Evolutionary conservation across 2,888 invertebrate species (phyloP), one percentile per base, ranked within the genome.

Genomic region (Sminthurides aquaticus): DNA sequence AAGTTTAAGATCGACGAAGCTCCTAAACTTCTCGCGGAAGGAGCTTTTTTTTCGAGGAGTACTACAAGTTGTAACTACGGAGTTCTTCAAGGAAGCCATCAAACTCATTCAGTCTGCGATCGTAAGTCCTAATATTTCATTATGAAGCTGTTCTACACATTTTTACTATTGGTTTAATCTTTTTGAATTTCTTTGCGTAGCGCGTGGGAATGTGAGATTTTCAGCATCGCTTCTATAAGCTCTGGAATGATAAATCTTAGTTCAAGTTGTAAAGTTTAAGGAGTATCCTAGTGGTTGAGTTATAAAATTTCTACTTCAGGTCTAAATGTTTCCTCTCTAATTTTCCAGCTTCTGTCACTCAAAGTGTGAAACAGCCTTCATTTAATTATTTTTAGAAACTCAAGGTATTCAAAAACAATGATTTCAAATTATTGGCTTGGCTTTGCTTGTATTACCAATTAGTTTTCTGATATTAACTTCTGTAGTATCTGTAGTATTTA

Each of bases 81-180:
- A 64, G 60, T 54, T 64, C 60, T 43, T 64, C 34, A 64, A 64
- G 25, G 64, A 59, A 64, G 59, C 60, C 52, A 59, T 64, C 59
- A 54, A 59, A 54, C 55, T 64, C 20, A 20, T 64, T 26, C 64
- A 64, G 48, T 25, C 55, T 56, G 59, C 55, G n/a, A 64, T 64
- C 52, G 64, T 64, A 60, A 64, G 64, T 64, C 5, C 15, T 57
- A 25, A 34, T 43, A 15, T 25, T 48, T 24, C 57, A n/a, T n/a
- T n/a, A n/a, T n/a, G n/a, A n/a, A n/a, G 24, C n/a, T 25, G 25
- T 60, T 49, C 1, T 60, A 27, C 25, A 27, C 26, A 48, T 48
- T 43, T 3, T 48, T 25, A 48, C 25, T 24, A 34, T 61, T 24
- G 3, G 48, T 60, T 49, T 57, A 18, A 43, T 54, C 54, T 54